A percentile compares a stretch with the other conserved stretches of the same genome.
These are phyloP conservation scores for Hypotaenidia okinawae DNA, from an alignment of 2,797 vertebrate species.

Conservation along the genomic window DNA sequence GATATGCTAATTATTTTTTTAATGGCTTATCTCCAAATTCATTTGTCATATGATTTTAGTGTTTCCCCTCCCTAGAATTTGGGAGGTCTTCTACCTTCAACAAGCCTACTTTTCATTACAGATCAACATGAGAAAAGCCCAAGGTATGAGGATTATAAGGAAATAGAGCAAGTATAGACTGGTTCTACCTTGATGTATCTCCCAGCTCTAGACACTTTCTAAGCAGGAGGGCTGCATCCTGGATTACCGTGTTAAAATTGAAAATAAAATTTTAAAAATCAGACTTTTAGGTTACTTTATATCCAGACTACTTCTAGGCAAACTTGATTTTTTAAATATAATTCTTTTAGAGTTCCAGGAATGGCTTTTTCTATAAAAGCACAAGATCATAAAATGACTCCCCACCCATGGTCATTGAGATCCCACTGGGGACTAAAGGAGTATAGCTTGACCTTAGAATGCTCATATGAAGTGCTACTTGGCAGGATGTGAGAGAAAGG, in stretches of 20 bases:
- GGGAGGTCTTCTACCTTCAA: not conserved
- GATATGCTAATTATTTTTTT: not conserved
- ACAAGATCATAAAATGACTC: not conserved
- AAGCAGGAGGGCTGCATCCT: not conserved
- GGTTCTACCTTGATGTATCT: not conserved
- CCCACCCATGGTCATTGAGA: not conserved
- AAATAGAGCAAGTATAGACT: not conserved
- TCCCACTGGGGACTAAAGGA: not conserved
- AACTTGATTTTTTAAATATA: not conserved
- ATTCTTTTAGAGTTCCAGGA: not conserved
- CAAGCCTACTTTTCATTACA: not conserved
- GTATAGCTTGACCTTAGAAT: not conserved
- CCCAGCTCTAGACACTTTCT: not conserved
- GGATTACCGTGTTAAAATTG: not conserved
- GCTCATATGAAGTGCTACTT: not conserved
- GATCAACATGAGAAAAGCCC: not conserved
- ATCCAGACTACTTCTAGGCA: not conserved
- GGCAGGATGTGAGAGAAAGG: not conserved
- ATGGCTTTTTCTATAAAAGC: not conserved
- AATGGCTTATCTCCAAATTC: not conserved
- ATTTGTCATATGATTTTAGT: not conserved
- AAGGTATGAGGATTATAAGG: not conserved
- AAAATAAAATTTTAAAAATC: rapidly evolving
- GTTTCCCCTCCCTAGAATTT: not conserved
- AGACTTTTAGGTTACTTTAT: not conserved